phyloP scores from a whole-genome alignment of 30 jellyfish, hydroid and myxozoan species.

The Chironex yamaguchii region DNA sequence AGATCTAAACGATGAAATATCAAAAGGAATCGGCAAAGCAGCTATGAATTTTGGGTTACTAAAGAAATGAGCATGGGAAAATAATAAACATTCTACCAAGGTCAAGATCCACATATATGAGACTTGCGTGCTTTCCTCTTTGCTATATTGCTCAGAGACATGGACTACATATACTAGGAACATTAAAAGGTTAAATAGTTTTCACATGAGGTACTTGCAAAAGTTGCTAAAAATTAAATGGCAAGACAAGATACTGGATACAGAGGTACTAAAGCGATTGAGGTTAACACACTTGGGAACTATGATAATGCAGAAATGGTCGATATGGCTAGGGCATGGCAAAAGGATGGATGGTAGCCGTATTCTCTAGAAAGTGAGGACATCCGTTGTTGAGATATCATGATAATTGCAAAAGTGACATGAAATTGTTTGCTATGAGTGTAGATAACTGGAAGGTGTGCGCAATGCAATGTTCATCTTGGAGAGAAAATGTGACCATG shows the following conservation, averaged over 20 bases:
- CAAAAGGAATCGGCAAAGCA: background rate
- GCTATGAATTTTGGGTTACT: constrained; percentile 13
- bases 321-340: too few relatives aligned
- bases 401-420: background rate
- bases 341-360: too few relatives aligned
- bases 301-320: too few relatives aligned
- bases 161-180: too few relatives aligned
- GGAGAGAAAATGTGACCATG: background rate
- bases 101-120: constrained; percentile 1
- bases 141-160: too few relatives aligned
- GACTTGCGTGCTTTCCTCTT: constrained; percentile 23
- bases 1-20: constrained; percentile 5
- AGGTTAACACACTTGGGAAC: too few relatives aligned
- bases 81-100: constrained; percentile 1
- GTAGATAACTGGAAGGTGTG: constrained; percentile 1
- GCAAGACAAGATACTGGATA: too few relatives aligned
- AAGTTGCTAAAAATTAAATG: too few relatives aligned
- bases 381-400: constrained; percentile 6
- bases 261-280: too few relatives aligned
- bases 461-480: background rate
- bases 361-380: too few relatives aligned
- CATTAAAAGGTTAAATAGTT: too few relatives aligned
- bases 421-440: background rate
- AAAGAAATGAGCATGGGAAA: constrained; percentile 14
- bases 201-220: too few relatives aligned